Evolutionary conservation across 2,888 invertebrate species (phyloP), one percentile per base, ranked within the genome.

Genomic region (Cantharis nigra): DNA sequence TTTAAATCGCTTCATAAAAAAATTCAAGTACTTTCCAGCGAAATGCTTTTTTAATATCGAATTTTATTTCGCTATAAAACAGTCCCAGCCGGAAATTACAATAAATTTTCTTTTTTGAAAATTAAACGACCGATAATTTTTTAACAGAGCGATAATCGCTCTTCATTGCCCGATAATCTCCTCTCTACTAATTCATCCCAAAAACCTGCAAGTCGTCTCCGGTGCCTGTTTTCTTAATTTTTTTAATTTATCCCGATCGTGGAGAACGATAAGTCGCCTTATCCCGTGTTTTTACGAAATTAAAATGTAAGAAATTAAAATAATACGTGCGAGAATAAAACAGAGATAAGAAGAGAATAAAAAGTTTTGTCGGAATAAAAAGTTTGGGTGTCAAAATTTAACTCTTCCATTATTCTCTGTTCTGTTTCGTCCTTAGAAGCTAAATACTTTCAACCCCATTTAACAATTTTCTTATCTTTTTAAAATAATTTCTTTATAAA

Each of bases 401-500:
- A 49, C 49, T 49, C 49, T 49, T 49, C 49, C 49, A 49, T 78
- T 30, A 70, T 71, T 30, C 64, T 64, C 64, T 70, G 71, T 69
- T 65, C 71, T 72, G 72, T 74, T 77, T 77, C 77, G 70, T 67
- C 74, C 69, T 74, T 74, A 62, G 70, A 62, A 77, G 69, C 13
- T 33, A 74, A 62, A 67, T 71, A 63, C 74, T 77, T 78, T 78
- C 78, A 69, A 65, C 67, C 63, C 74, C 78, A 78, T 78, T 78
- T 78, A 76, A 28, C 78, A 78, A 78, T 78, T 78, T 74, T 67
- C 30, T 26, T 72, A 72, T 69, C 76, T 69, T 62, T 76, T 63
- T 18, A 69, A 33, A 63, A 76, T 72, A 72, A 72, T 72, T 75
- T 63, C 62, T 69, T 30, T 76, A 64, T 72, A 67, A 72, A 75